A percentile compares a stretch with the other conserved stretches of the same genome.
phyloP scores from a whole-genome alignment of 2,113 vertebrate species.

The Python bivittatus region DNA sequence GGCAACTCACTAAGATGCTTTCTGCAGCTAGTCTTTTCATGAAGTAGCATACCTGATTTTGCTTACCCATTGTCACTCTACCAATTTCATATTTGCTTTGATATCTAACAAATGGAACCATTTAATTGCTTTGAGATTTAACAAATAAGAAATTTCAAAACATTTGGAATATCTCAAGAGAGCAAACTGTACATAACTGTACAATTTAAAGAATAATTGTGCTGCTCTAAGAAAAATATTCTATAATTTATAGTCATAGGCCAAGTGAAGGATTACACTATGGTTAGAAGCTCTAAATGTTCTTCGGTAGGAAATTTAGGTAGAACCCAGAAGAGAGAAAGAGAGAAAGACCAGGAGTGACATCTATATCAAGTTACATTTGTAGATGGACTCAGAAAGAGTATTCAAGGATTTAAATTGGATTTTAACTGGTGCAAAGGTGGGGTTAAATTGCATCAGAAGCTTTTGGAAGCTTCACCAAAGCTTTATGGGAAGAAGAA shows the following conservation, averaged over 20 bases:
- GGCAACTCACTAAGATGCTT: neutral
- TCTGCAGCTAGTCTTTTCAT: neutral
- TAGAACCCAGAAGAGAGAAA: neutral
- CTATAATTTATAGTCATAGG: neutral
- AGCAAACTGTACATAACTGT: neutral
- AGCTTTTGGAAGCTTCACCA: neutral
- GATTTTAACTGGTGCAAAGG: neutral
- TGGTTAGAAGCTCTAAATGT: neutral
- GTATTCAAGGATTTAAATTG: neutral
- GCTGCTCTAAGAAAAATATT: neutral
- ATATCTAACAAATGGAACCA: neutral
- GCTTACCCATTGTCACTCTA: neutral
- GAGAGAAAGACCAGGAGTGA: neutral
- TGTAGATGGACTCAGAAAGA: neutral
- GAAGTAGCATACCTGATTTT: neutral
- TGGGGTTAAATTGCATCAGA: no score
- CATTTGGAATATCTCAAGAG: neutral
- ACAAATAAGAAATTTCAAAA: neutral
- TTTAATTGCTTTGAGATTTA: neutral
- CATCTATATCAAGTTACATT: neutral
- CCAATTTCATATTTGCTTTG: neutral
- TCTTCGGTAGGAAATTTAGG: neutral
- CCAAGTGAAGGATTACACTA: neutral
- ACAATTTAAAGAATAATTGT: neutral
- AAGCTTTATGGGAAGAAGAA: neutral